These are phyloP conservation scores for Lampropteryx suffumata DNA, from an alignment of 2,888 invertebrate genomes.

Conservation along the genomic window DNA sequence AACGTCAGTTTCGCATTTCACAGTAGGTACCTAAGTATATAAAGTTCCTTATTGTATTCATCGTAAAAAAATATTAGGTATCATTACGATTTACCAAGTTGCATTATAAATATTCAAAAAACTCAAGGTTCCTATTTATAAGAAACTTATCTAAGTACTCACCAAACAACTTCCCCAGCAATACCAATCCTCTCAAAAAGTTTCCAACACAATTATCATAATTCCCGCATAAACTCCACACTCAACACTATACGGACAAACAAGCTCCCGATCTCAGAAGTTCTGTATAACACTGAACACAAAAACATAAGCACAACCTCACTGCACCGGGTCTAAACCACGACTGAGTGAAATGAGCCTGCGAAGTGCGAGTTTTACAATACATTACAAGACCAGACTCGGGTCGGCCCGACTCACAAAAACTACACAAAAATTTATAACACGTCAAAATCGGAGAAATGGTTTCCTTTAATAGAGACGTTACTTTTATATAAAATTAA, in stretches of 20 bases:
- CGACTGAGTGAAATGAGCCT: conserved; percentile 16
- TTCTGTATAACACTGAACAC: conserved; percentile 8
- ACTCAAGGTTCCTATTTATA: too few relatives aligned
- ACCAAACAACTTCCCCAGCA: conserved; percentile 10
- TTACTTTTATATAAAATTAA: conserved; percentile 76
- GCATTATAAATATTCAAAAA: background rate
- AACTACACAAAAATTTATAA: conserved; percentile 76
- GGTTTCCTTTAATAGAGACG: conserved; percentile 79
- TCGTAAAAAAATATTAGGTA: too few relatives aligned
- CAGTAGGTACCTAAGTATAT: too few relatives aligned
- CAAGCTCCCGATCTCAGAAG: conserved; percentile 22
- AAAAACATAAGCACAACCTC: conserved; percentile 18
- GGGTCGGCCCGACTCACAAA: conserved; percentile 45
- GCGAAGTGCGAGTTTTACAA: conserved; percentile 10
- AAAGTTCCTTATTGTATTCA: too few relatives aligned
- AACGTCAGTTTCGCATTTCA: too few relatives aligned
- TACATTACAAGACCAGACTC: conserved; percentile 35
- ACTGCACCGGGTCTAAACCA: conserved; percentile 18
- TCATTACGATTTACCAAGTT: too few relatives aligned
- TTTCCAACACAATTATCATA: conserved; percentile 15
- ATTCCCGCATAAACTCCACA: conserved; percentile 13
- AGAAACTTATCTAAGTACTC: too few relatives aligned
- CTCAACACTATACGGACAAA: conserved; percentile 18
- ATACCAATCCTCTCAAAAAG: conserved; percentile 16
- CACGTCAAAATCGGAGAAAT: conserved; percentile 79